Evolutionary conservation across 2,888 invertebrate species (phyloP), one percentile per base, ranked within the genome.

Genomic region (Eledona agricola): DNA sequence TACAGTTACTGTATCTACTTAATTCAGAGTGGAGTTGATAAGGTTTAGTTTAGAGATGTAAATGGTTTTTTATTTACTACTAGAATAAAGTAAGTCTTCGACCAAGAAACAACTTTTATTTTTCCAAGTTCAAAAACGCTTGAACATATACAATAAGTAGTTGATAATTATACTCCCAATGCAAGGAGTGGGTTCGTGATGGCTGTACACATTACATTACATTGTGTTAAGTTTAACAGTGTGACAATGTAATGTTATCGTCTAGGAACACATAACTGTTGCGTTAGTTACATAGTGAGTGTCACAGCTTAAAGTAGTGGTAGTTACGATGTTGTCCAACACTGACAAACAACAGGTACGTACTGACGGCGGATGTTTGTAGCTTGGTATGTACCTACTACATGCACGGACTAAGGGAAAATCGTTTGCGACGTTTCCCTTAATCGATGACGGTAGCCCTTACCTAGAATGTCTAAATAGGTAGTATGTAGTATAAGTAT

Each of bases 221-320:
- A 71, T 66, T 60, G 67, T 69, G 67, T 60, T 59, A 54, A 59
- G 53, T 64, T 64, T 61, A 69, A 67, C 66, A 65, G 60, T 63
- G 72, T 73, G 73, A 72, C 72, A 73, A 72, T 74, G 72, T 72
- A 72, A 72, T 71, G 71, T 71, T 72, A 64, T 67, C 64, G 67
- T 68, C 65, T 70, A 70, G 69, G 67, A 72, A 73, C 72, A 72
- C 69, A 65, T 57, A 63, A 52, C 53, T 56, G 51, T 54, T 58
- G 55, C 52, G 37, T 56, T 60, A 57, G 61, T 58, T 58, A 58
- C 55, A 59, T 52, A 60, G 52, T 55, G 59, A 56, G 57, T 60
- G 59, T 62, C 61, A 59, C 58, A 61, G 60, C 59, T 51, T 58
- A 47, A 54, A 49, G 35, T 45, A 51, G 11, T 37, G 35, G 43